Percentiles rank a stretch among this genome's conserved stretches.
These are phyloP conservation scores for Tylochromis polylepis DNA, from an alignment of 2,113 vertebrate genomes.

Conservation along the genomic window DNA sequence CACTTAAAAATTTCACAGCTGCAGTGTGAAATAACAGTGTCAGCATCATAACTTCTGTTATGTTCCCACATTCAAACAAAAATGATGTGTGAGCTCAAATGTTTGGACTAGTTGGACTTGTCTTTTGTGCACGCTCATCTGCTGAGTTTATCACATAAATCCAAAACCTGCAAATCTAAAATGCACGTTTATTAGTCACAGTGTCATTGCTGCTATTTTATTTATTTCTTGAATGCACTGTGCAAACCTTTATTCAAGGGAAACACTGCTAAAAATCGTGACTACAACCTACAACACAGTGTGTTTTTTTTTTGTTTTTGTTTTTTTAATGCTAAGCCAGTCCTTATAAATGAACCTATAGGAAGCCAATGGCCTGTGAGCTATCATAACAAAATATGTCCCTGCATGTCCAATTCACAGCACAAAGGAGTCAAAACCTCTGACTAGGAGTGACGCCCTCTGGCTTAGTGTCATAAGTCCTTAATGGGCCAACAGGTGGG, in stretches of 20 bases:
- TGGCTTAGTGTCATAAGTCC: constrained; percentile 1
- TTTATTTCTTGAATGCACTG: not conserved
- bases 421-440: not conserved
- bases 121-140: not conserved
- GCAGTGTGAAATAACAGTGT: not conserved
- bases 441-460: not conserved
- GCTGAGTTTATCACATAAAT: not conserved
- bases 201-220: not conserved
- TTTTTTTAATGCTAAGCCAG: not conserved
- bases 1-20: not conserved
- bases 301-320: not conserved
- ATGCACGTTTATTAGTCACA: not conserved
- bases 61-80: not conserved
- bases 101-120: not conserved
- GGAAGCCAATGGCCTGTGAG: not conserved
- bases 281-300: not conserved
- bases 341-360: not conserved
- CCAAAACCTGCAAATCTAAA: not conserved
- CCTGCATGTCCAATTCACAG: not conserved
- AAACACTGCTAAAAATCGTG: not conserved
- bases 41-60: not conserved
- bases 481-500: constrained; percentile 72
- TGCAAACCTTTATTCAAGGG: not conserved
- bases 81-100: not conserved
- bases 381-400: not conserved